Percentiles rank a stretch among this genome's conserved stretches.
Conservation (phyloP, 2,797 vertebrate species). For the Sebastolobus altivelis region DNA sequence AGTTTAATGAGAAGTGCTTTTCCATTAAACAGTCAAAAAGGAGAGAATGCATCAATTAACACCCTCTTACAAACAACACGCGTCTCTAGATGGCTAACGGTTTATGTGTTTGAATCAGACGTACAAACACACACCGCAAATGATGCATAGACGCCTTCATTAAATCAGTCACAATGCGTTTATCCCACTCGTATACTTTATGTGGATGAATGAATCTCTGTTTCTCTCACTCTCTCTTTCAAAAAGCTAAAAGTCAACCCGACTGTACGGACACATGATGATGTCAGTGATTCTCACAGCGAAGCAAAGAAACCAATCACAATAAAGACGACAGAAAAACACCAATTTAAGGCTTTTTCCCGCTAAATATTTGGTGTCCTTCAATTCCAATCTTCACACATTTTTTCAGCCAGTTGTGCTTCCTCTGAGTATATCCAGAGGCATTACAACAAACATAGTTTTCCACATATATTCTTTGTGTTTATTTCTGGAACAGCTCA, state of each 20-base stretch:
- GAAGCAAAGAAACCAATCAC: background rate
- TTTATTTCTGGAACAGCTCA: slow-evolving; percentile 62
- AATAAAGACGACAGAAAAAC: background rate
- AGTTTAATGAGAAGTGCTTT: slow-evolving; percentile 82
- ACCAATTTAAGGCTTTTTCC: background rate
- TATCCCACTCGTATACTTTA: slow-evolving; percentile 3
- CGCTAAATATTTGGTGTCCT: background rate
- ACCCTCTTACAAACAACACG: slow-evolving; percentile 74
- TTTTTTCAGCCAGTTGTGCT: background rate
- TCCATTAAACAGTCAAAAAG: slow-evolving; percentile 84
- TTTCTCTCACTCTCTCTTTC: slow-evolving; percentile 9
- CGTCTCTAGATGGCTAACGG: slow-evolving; percentile 41
- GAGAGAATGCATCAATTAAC: slow-evolving; percentile 81
- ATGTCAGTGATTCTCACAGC: background rate
- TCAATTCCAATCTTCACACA: background rate
- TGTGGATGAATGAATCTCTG: slow-evolving; percentile 13
- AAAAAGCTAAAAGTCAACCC: background rate
- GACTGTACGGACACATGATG: background rate
- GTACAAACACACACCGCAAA: slow-evolving; percentile 20
- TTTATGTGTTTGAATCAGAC: slow-evolving; percentile 32
- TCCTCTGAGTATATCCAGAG: background rate
- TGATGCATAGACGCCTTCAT: slow-evolving; percentile 37
- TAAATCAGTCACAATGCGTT: slow-evolving; percentile 29
- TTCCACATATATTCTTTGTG: slow-evolving; percentile 4
- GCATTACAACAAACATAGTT: slow-evolving; percentile 11